Evolutionary conservation across 2,113 vertebrate genomes (phyloP).

Genomic region (Microcebus ravelobensis): DNA sequence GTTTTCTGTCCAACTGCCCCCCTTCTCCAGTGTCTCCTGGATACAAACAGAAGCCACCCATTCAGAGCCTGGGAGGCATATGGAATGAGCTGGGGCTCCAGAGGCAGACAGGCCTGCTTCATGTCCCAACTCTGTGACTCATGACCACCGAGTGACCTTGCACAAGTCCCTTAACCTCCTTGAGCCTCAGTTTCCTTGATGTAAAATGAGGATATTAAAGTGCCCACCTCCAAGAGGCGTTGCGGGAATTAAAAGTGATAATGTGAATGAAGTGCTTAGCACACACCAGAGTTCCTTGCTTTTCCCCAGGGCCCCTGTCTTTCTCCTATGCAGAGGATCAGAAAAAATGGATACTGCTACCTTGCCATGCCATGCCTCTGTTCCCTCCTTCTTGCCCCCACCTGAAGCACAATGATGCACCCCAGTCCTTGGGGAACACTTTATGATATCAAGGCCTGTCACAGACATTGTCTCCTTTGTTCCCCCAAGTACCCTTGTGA

Average conservation of each 20-base stretch:
- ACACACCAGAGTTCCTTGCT: neutral
- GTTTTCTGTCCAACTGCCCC: neutral
- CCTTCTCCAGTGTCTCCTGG: neutral
- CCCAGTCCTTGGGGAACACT: conserved; percentile 25
- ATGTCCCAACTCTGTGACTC: neutral
- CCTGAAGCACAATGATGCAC: neutral
- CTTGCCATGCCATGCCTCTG: neutral
- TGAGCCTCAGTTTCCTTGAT: conserved; percentile 1
- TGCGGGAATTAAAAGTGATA: neutral
- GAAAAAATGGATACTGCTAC: neutral
- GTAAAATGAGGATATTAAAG: neutral
- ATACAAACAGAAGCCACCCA: conserved; percentile 34
- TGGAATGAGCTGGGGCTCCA: neutral
- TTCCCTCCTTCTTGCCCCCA: neutral
- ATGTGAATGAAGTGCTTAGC: neutral
- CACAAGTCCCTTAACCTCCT: neutral
- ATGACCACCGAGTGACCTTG: neutral
- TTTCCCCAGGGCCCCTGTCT: neutral
- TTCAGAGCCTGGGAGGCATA: neutral
- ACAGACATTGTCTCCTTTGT: conserved; percentile 36
- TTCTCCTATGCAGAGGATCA: neutral
- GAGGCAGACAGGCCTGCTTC: neutral
- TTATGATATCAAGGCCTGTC: conserved; percentile 14
- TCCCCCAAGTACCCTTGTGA: conserved; percentile 56
- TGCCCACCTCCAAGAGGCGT: neutral